Base-by-base conservation (phyloP, 1,140 invertebrate species). In the Drosophila asahinai region DNA sequence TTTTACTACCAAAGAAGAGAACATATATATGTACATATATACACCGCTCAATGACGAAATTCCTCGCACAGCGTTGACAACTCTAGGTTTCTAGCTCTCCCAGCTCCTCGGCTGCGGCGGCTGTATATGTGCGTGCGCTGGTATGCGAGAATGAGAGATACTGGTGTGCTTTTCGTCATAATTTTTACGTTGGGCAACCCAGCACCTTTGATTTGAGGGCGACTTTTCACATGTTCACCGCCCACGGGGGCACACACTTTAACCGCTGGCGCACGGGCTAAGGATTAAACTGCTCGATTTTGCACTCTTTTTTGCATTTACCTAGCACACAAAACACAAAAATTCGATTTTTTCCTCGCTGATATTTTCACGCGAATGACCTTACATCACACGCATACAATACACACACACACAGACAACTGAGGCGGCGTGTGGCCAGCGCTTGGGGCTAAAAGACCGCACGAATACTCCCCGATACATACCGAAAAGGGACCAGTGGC, bases 271-370 rank as follows among this genome's bases (percentile, higher is more conserved):
- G 75, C 55, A 70, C 54, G 45, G 48, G 60, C 77, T 66, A 47
- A 65, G 38, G 8, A 25, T 82, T 86, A 19, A 73, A 61, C 66
- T 72, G 17, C 48, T 79, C 77, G 58, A 68, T 64, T 90, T 86
- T 80, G 51, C 75, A 90, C 72, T 67, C 51, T 67, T 80, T 82
- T 60, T 47, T 22, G 54, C 81, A 90, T 77, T 90, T 90, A 90
- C 86, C 86, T 90, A 90, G 86, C 86, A 90, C 86, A 90, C 86
- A 90, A 90, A 90, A 90, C 86, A 89, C 86, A 89, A 90, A 89
- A 84, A 90, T 90, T 90, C 86, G 78, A 86, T 90, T 90, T 90
- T 89, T 91, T 87, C 83, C 84, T 86, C 83, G 83, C 83, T 82
- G 81, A 83, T 83, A 83, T 82, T 83, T 83, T 83, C 81, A 86